Base-by-base conservation (phyloP, 2,888 invertebrate species). In the Altica lythri region DNA sequence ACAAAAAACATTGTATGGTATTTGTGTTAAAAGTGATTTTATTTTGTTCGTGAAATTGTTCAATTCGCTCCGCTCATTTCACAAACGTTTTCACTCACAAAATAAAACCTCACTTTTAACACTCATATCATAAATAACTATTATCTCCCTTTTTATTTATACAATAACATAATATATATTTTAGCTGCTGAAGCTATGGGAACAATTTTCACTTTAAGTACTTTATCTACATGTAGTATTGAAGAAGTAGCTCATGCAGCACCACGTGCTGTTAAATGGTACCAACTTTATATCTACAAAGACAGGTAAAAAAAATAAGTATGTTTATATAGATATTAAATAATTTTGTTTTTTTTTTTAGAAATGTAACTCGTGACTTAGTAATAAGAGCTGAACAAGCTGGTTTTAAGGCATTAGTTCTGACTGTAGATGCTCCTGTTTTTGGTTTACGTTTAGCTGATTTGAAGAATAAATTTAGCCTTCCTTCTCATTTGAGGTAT, bases 201-300 rank as follows among this genome's bases (percentile, higher is more conserved):
- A 0, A 87, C 89, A 0, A 80, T 94, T 58, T 94, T 85, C 72
- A 92, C 86, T 14, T 77, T 93, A 47, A 94, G 94, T 63, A 95
- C 95, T 0, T 82, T 95, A 56, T 81, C 94, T 0, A 95, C 93
- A 0, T 86, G 86, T 63, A 91, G 92, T 30, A 84, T 96, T 45
- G 95, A 95, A 76, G 92, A 95, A 72, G 86, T 95, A 1, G 89
- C 92, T 0, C 73, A 79, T 53, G 88, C 86, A 1, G 88, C 90
- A 1, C 92, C 93, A 0, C 74, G 83, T 9, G 86, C 85, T 0
- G 78, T 84, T 12, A 91, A 90, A 72, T 95, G 94, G 93, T 93
- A 94, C 73, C 94, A 97, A 75, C 81, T 96, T 0, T 96, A 95
- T 72, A 88, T 96, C 62, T 94, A 92, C 74, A 88, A 82, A 57